These are phyloP conservation scores for Elgaria multicarinata DNA, from an alignment of 2,113 vertebrate species.

Conservation along the genomic window DNA sequence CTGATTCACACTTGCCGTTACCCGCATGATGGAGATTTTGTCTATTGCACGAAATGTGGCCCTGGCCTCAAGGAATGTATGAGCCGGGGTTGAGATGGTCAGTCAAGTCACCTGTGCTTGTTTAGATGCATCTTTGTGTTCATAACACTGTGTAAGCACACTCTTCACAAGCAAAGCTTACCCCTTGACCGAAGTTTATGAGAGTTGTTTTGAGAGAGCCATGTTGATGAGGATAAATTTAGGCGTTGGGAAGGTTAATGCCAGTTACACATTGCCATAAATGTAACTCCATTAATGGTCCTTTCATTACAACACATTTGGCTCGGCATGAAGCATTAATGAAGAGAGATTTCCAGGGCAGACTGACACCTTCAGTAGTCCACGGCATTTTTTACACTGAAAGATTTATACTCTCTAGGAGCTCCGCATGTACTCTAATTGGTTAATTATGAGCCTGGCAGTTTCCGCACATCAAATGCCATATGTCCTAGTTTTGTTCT, in stretches of 20 bases:
- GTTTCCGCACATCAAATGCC: conserved; percentile 50
- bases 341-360: conserved; percentile 66
- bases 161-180: background rate
- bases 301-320: conserved; percentile 65
- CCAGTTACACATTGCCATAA: conserved; percentile 50
- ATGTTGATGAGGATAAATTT: conserved; percentile 11
- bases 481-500: conserved; percentile 46
- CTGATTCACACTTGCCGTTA: no score
- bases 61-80: background rate
- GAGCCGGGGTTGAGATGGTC: background rate
- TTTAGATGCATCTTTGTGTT: background rate
- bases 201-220: background rate
- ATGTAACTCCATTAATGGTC: conserved; percentile 60
- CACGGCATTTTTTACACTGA: conserved; percentile 59
- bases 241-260: conserved; percentile 49
- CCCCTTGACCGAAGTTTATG: background rate
- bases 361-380: conserved; percentile 57
- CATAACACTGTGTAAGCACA: no score
- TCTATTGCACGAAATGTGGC: no score
- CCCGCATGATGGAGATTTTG: background rate
- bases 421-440: conserved; percentile 59
- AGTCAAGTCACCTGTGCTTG: background rate
- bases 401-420: conserved; percentile 62
- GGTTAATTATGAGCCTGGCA: conserved; percentile 51
- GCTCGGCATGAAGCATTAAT: conserved; percentile 58